Evolutionary conservation across 2,888 invertebrate genomes (phyloP).

Genomic region (Taphrorychus bicolor): DNA sequence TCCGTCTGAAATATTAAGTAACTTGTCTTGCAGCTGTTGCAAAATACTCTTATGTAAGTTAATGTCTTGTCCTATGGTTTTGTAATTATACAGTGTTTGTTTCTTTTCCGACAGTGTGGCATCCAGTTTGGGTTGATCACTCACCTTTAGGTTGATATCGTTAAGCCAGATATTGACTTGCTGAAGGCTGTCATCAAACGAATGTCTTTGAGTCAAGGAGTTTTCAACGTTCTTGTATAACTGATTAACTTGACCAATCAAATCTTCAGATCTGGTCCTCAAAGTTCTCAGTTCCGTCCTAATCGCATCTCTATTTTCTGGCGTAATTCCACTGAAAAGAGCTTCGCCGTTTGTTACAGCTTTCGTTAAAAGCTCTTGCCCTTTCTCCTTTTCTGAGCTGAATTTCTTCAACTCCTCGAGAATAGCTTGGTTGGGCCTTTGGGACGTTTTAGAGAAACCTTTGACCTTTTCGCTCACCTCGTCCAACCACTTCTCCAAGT

Average conservation of each 20-base stretch:
- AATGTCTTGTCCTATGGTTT: slow-evolving; percentile 84
- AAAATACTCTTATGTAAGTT: slow-evolving; percentile 84
- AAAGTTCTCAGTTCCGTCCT: slow-evolving; percentile 81
- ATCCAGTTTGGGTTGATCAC: slow-evolving; percentile 74
- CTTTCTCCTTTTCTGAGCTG: slow-evolving; percentile 77
- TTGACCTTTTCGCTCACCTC: slow-evolving; percentile 78
- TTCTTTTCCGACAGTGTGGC: slow-evolving; percentile 89
- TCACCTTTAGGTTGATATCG: slow-evolving; percentile 78
- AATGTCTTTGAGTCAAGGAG: slow-evolving; percentile 87
- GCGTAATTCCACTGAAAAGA: slow-evolving; percentile 80
- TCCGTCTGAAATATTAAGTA: slow-evolving; percentile 78
- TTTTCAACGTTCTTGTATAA: slow-evolving; percentile 89
- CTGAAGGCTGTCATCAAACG: slow-evolving; percentile 90
- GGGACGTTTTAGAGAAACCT: slow-evolving; percentile 74
- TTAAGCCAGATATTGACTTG: slow-evolving; percentile 88
- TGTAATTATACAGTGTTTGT: slow-evolving; percentile 80
- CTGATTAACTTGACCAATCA: slow-evolving; percentile 83
- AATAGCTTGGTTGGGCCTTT: slow-evolving; percentile 79
- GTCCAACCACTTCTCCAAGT: slow-evolving; percentile 81
- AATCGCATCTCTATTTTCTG: slow-evolving; percentile 86
- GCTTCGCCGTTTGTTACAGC: slow-evolving; percentile 89
- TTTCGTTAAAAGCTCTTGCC: slow-evolving; percentile 77
- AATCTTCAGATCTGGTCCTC: slow-evolving; percentile 82
- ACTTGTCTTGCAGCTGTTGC: slow-evolving; percentile 83
- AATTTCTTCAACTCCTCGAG: slow-evolving; percentile 78